phyloP scores from a whole-genome alignment of 2,888 invertebrate genomes.

The Elgonia sp. region DNA sequence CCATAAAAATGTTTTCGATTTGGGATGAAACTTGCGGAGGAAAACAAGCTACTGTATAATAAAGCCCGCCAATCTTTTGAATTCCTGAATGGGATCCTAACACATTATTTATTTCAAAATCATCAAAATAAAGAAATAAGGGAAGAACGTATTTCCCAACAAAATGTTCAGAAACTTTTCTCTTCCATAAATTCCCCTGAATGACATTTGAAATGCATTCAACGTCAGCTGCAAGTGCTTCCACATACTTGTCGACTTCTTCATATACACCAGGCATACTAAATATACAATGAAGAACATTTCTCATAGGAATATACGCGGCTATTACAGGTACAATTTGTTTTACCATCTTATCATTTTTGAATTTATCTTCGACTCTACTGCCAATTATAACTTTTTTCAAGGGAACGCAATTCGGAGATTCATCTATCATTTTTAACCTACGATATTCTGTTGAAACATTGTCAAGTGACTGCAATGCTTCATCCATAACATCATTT shows the following conservation, averaged over 20 bases:
- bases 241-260: not conserved
- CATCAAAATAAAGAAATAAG: no score
- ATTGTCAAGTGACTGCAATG: not conserved
- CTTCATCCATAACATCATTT: not conserved
- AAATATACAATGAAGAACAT: not conserved
- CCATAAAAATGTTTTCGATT: no score
- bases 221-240: not conserved
- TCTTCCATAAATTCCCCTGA: conserved; percentile 6
- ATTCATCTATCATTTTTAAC: not conserved
- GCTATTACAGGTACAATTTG: not conserved
- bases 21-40: no score
- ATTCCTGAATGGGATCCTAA: no score
- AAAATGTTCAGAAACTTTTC: conserved; percentile 18
- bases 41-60: no score
- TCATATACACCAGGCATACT: not conserved
- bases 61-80: no score
- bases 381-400: not conserved
- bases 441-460: not conserved
- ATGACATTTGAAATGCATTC: conserved; percentile 14
- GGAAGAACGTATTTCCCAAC: no score
- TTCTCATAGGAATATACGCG: conserved; percentile 5
- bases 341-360: not conserved
- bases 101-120: no score
- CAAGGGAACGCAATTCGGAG: not conserved
- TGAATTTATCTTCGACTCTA: not conserved